A percentile compares a stretch with the other conserved stretches of the same genome.
These are phyloP conservation scores for Eugnorisma glareosa DNA, from an alignment of 2,888 invertebrate genomes.

Conservation along the genomic window DNA sequence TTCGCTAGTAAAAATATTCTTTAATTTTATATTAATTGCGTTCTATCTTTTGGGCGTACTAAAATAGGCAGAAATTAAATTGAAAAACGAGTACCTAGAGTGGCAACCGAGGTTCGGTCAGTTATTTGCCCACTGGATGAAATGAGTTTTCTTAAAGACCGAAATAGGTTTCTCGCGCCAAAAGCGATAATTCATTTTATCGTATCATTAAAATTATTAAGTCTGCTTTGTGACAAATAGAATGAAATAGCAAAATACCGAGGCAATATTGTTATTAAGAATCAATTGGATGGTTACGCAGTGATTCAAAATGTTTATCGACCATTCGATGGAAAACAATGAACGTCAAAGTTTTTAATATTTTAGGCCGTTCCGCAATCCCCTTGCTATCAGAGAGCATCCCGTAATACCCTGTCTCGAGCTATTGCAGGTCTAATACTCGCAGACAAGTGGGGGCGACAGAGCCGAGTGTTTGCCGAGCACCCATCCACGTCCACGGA, in stretches of 20 bases:
- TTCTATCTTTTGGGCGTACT: constrained; percentile 12
- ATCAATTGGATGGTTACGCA: constrained; percentile 8
- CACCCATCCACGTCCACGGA: constrained; percentile 81
- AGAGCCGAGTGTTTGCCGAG: constrained; percentile 82
- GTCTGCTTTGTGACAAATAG: constrained; percentile 19
- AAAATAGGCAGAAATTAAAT: constrained; percentile 42
- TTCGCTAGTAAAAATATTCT: constrained; percentile 1
- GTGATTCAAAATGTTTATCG: constrained; percentile 29
- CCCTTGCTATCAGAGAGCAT: constrained; percentile 44
- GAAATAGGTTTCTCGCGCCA: constrained; percentile 48
- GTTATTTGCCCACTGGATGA: constrained; percentile 53
- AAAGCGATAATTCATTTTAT: constrained; percentile 45
- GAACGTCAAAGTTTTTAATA: constrained; percentile 44
- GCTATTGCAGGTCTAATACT: constrained; percentile 62
- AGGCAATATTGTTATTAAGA: background rate
- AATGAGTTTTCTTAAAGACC: constrained; percentile 60
- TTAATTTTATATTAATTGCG: constrained; percentile 12
- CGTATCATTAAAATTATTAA: constrained; percentile 31
- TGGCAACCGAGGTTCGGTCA: constrained; percentile 34
- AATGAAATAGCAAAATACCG: constrained; percentile 19
- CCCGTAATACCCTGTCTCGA: constrained; percentile 63
- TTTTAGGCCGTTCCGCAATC: constrained; percentile 27
- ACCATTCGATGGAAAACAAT: constrained; percentile 36
- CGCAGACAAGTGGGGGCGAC: constrained; percentile 72
- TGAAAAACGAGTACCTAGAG: constrained; percentile 37